Evolutionary conservation across 2,888 invertebrate species (phyloP), one percentile per base, ranked within the genome.

Genomic region (Branchellion lobata): DNA sequence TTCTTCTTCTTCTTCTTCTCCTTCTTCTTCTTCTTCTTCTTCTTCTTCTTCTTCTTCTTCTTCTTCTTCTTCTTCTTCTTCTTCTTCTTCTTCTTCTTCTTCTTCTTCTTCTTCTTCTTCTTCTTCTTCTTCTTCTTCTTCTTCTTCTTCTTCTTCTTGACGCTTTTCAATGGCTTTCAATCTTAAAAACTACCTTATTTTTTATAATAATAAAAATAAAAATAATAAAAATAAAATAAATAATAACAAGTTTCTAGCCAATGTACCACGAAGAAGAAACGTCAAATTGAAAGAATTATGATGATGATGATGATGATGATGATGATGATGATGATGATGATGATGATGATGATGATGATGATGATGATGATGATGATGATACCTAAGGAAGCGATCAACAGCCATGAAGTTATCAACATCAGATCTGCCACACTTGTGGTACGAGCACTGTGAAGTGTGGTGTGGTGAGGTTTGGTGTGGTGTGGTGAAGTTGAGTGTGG

Each of bases 351-450:
- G 40, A 40, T 40, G 14, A 40, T 40, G 40, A 40, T 40, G 40
- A 14, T 40, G 40, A 40, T 40, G 40, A 40, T 40, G 40, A 40
- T 40, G 8, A 40, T 40, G 40, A 40, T 8, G 5, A 14, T 40
- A 40, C 40, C 40, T 40, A 14, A 65, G 24, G 75, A 83, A 83
- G n/a, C 36, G n/a, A 65, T 76, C 51, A 36, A 83, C 79, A n/a
- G 82, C 81, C 31, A 80, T 76, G 21, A 72, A 1, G 77, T 83
- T 83, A 27, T 78, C 65, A 21, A 40, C 69, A n/a, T 65, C 61
- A n/a, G 65, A 69, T 2, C 82, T 82, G 53, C 79, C 80, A 77
- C 83, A 83, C 71, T 82, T 82, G 81, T 83, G 83, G 79, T 81
- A 83, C 21, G 83, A 83, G 72, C 83, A 83, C 83, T 83, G 82